Conservation (phyloP, 2,797 vertebrate species). For the Cephalopachus bancanus region DNA sequence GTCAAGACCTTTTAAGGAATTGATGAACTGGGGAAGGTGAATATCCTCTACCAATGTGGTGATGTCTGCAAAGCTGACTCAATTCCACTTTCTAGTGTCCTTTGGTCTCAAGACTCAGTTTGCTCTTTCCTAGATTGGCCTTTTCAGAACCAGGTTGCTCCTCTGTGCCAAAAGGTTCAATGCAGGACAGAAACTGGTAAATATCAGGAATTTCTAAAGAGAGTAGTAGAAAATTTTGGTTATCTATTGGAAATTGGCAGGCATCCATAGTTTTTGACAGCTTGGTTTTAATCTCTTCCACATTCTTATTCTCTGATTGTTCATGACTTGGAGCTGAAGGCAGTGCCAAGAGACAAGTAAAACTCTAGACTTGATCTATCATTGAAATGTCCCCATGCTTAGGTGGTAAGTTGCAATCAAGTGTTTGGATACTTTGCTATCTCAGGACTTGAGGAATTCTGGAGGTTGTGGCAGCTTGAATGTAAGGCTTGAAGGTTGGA, state of each 20-base stretch:
- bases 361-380: background rate
- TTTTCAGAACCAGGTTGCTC: background rate
- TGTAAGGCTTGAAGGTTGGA: too few species aligned
- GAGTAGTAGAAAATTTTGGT: background rate
- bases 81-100: background rate
- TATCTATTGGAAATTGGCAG: background rate
- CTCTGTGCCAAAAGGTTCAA: background rate
- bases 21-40: background rate
- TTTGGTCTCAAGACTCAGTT: background rate
- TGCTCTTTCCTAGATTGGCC: background rate
- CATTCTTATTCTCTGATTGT: background rate
- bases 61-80: background rate
- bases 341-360: background rate
- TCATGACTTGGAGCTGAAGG: slow-evolving; percentile 27
- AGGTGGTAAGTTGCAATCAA: slow-evolving; percentile 7
- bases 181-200: slow-evolving; percentile 4
- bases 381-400: background rate
- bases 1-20: background rate
- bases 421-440: background rate
- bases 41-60: slow-evolving; percentile 10
- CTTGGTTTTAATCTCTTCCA: background rate
- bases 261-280: slow-evolving; percentile 19
- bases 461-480: too few species aligned
- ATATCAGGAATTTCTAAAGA: slow-evolving; percentile 52
- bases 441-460: too few species aligned